Base-by-base conservation (phyloP, 2,113 vertebrate species). In the Gobius niger region DNA sequence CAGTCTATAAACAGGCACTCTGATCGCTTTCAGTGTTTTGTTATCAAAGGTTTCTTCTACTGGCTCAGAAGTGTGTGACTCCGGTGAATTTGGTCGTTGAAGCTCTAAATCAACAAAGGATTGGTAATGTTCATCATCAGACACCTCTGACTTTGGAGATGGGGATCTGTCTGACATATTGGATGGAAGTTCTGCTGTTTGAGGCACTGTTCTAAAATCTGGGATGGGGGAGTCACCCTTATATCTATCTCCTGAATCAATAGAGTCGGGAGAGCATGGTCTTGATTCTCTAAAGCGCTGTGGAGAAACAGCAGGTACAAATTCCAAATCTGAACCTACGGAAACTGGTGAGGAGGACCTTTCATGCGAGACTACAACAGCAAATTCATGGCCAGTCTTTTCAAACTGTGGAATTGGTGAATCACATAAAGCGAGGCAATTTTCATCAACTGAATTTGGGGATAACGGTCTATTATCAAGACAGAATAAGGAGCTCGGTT, bases 391-490 rank as follows among this genome's bases (percentile, higher is more conserved):
- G 12, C 72, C 3, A 66, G 46, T 5, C 0, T 57, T 0, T 19
- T 4, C 9, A 62, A 77, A 72, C 5, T 72, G 15, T 68, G 78
- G 78, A 40, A 87, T 34, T 0, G 82, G 70, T 7, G 75, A 82
- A 7, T 88, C 81, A 42, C 77, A 0, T 5, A 84, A 68, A 59
- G 67, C 24, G 9, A 54, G 14, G 2, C 34, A 75, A 34, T 78
- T 56, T 44, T 82, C 80, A 72, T 83, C 41, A 3, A 68, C 7
- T 16, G 85, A 87, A 67, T 82, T 69, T 59, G 77, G 66, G 24
- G 87, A 91, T 63, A 68, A 70, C 1, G 63, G 66, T 47, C 76
- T 80, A 67, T 7, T 49, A 19, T 71, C 85, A 80, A 19, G 11
- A 1, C 70, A 53, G 9, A 62, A 52, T 44, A 40, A 47, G 79